These are phyloP conservation scores for Leptothorax acervorum DNA, from an alignment of 2,888 invertebrate species.

Conservation along the genomic window DNA sequence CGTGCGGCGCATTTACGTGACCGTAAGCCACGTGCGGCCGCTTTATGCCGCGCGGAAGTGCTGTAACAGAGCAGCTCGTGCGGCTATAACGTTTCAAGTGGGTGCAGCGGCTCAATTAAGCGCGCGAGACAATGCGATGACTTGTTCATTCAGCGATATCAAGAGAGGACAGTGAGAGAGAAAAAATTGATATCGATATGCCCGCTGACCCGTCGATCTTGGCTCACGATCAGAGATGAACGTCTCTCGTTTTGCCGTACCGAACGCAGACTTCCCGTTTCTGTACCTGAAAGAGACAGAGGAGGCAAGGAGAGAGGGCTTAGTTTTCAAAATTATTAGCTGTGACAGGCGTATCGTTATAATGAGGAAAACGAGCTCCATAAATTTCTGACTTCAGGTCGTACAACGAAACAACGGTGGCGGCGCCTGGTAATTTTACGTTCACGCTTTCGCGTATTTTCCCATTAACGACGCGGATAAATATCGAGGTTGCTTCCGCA, in stretches of 20 bases:
- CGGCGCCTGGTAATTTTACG: conserved; percentile 39
- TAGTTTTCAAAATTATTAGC: conserved; percentile 27
- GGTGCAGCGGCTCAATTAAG: conserved; percentile 69
- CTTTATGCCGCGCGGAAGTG: conserved; percentile 68
- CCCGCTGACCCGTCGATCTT: conserved; percentile 47
- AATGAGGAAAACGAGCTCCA: conserved; percentile 26
- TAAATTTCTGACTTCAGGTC: conserved; percentile 15
- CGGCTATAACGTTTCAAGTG: conserved; percentile 65
- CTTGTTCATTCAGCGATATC: conserved; percentile 63
- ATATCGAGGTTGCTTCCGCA: conserved; percentile 71
- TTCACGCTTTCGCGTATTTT: conserved; percentile 74
- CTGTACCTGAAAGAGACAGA: not conserved
- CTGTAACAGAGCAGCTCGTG: conserved; percentile 38
- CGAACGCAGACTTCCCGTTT: not conserved
- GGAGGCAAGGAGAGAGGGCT: not conserved
- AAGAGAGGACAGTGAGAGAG: conserved; percentile 33
- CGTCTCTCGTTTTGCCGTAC: not conserved
- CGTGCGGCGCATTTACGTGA: conserved; percentile 60
- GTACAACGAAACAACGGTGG: conserved; percentile 12
- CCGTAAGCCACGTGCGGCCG: conserved; percentile 57
- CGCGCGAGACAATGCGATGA: conserved; percentile 60
- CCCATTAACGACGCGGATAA: conserved; percentile 69
- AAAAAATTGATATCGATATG: conserved; percentile 50
- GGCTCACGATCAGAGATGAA: conserved; percentile 25
- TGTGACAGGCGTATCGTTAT: conserved; percentile 27